phyloP scores from a whole-genome alignment of 2,797 vertebrate genomes.

The Chiroxiphia lanceolata region DNA sequence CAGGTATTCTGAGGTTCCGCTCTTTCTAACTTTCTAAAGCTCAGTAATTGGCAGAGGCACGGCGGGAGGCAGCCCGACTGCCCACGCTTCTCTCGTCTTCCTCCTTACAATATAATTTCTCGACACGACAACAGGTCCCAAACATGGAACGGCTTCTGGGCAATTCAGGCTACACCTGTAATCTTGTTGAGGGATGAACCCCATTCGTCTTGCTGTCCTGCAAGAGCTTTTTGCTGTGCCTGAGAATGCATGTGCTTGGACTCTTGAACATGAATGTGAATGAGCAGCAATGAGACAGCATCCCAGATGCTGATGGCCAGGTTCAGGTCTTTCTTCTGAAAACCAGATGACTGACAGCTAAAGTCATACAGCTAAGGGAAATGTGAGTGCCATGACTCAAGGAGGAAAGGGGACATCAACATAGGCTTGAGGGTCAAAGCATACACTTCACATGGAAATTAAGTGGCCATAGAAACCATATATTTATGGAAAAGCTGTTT shows the following conservation, averaged over 20 bases:
- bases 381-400: not conserved
- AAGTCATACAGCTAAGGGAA: not conserved
- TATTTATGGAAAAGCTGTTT: not conserved
- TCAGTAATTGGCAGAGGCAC: fast-evolving
- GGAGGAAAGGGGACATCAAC: not conserved
- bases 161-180: not conserved
- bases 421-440: not conserved
- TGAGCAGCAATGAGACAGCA: not conserved
- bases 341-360: not conserved
- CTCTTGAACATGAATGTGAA: too few relatives aligned
- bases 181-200: not conserved
- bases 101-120: not conserved
- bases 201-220: fast-evolving
- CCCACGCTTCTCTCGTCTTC: fast-evolving
- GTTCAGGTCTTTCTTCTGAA: not conserved
- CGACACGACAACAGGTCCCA: fast-evolving
- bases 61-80: not conserved
- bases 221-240: not conserved
- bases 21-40: not conserved
- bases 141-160: fast-evolving
- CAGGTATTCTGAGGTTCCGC: not conserved
- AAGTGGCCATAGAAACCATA: not conserved
- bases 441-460: not conserved
- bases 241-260: not conserved
- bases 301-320: fast-evolving